Percentiles rank a stretch among this genome's conserved stretches.
Conservation (phyloP, 2,113 vertebrate genomes). For the Hoplias malabaricus region DNA sequence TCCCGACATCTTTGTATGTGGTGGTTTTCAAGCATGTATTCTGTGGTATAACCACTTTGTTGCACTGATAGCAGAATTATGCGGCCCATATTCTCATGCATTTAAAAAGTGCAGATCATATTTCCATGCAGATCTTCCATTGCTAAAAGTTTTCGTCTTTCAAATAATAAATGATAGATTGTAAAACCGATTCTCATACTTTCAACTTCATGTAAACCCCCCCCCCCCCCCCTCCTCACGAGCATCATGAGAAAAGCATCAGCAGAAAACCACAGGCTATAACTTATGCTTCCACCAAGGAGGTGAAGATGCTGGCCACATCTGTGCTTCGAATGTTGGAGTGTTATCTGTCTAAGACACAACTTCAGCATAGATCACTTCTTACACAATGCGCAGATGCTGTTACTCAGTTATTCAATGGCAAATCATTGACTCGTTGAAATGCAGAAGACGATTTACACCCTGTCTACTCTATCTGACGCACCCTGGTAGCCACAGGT, state of each 20-base stretch:
- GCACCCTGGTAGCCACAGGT: no score
- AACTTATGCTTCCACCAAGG: slow-evolving; percentile 33
- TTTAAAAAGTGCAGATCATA: not conserved
- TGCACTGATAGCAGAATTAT: slow-evolving; percentile 29
- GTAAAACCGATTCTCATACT: slow-evolving; percentile 3
- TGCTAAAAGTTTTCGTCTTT: slow-evolving; percentile 26
- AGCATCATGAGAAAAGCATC: slow-evolving; percentile 19
- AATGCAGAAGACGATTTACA: no score
- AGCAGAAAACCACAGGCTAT: slow-evolving; percentile 3
- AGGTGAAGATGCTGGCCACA: slow-evolving; percentile 27
- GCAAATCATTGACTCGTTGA: slow-evolving; percentile 38
- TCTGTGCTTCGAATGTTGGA: slow-evolving; percentile 14
- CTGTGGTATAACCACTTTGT: slow-evolving; percentile 45
- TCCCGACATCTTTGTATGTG: not conserved
- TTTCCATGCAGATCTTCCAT: slow-evolving; percentile 14
- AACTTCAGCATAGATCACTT: not conserved
- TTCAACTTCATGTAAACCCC: slow-evolving; percentile 27
- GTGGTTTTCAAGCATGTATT: slow-evolving; percentile 18
- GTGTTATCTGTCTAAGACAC: slow-evolving; percentile 24
- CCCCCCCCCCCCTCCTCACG: not conserved
- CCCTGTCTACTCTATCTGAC: no score
- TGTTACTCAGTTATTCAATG: slow-evolving; percentile 56
- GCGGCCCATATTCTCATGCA: slow-evolving; percentile 18
- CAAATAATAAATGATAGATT: not conserved
- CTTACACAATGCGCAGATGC: slow-evolving; percentile 47